Base-by-base conservation (phyloP, 2,113 vertebrate genomes). In the Neolamprologus hecqui region DNA sequence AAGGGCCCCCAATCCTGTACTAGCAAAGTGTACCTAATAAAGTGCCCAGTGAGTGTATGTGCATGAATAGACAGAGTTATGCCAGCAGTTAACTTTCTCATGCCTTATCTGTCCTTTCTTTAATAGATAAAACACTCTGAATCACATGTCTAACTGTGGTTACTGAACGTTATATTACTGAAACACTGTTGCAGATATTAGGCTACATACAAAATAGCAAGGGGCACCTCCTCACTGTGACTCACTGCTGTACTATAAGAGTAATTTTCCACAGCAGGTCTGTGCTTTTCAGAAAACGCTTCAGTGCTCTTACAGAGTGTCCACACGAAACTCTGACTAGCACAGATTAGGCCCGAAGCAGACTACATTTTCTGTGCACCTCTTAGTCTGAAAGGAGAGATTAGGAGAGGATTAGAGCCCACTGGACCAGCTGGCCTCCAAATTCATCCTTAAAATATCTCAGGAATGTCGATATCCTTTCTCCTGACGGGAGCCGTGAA, bases 371-470 rank as follows among this genome's bases (percentile, higher is more conserved):
- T 82, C 84, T 84, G 84, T 82, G 81, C 84, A 84, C 80, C 82
- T 89, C 40, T 84, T 81, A 77, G 88, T 89, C 84, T 86, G 84
- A 82, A 81, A 79, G 28, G 55, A 37, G 82, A 87, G 94, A 91
- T 95, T 94, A 94, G 28, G 77, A 42, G 75, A 65, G 92, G 95
- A 96, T 96, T 95, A 96, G 84, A 73, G 81, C 14, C 82, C 91
- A 84, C 21, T 90, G 92, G 65, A 91, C 89, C 93, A 91, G 93
- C 92, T 91, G 92, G 93, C 84, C 53, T 90, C 86, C 84, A n/a
- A 91, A 93, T 94, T 95, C 92, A 94, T 90, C 91, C 92, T 87
- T 82, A 31, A 96, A 95, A 93, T 91, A 96, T 96, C 79, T 81
- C 86, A 95, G 92, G 95, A 95, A 95, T 96, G 92, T 70, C 81